Evolutionary conservation across 1,140 invertebrate species (phyloP).

Genomic region (Aphelenchoides besseyi): DNA sequence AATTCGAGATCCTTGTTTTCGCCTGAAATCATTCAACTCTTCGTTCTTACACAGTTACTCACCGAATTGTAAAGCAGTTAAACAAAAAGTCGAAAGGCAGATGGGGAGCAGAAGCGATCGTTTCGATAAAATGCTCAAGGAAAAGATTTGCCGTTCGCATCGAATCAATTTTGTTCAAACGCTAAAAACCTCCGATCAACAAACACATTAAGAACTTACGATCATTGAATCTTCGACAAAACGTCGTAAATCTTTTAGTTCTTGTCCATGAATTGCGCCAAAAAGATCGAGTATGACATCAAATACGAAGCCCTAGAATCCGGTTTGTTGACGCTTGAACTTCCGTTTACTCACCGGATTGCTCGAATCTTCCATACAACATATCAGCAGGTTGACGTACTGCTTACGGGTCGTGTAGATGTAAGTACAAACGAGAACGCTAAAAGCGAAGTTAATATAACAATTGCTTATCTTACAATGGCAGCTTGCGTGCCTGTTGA

Average conservation of each 20-base stretch:
- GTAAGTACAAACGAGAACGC: conserved; percentile 45
- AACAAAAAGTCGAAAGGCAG: conserved; percentile 7
- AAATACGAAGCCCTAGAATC: conserved; percentile 31
- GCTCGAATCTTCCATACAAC: conserved; percentile 31
- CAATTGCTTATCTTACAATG: too few relatives aligned
- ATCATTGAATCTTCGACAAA: conserved; percentile 16
- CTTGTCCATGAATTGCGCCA: conserved; percentile 24
- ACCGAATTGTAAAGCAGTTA: conserved; percentile 50
- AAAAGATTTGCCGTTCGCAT: conserved; percentile 31
- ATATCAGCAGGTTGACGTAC: conserved; percentile 42
- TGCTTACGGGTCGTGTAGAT: conserved; percentile 39
- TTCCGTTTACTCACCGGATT: conserved; percentile 10
- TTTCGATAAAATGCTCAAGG: conserved; percentile 33
- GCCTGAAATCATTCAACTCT: conserved; percentile 24
- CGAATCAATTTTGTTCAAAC: conserved; percentile 19
- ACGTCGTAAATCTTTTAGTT: conserved; percentile 17
- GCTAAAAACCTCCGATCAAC: conserved; percentile 21
- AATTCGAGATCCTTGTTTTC: conserved; percentile 27
- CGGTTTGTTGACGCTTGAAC: conserved; percentile 21
- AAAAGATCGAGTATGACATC: conserved; percentile 30
- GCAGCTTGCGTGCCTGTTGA: conserved; percentile 23
- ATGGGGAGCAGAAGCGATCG: not conserved
- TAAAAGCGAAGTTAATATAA: conserved; percentile 32
- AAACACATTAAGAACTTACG: conserved; percentile 25
- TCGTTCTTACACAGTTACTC: not conserved